Base-by-base conservation (phyloP, 2,113 vertebrate genomes). In the Tyrannus savana region DNA sequence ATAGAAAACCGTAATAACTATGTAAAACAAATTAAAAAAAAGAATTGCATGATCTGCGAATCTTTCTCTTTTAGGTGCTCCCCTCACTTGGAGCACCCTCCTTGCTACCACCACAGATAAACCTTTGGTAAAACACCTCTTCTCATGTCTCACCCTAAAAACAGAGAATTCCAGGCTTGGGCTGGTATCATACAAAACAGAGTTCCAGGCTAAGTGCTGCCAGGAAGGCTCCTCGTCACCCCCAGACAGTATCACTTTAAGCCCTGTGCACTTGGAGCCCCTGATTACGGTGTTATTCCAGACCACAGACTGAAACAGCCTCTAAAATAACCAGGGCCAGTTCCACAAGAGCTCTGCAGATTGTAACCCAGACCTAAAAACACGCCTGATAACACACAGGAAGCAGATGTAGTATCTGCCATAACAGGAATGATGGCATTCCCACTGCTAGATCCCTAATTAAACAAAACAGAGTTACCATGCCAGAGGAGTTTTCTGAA, bases 351-450 rank as follows among this genome's bases (percentile, higher is more conserved):
- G 81, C 77, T 94, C 42, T 87, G 80, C 68, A 92, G 87, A 96
- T 85, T 68, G 73, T 55, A 95, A 10, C 15, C n/a, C 74, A 68
- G 84, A n/a, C 71, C 81, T 46, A 66, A 93, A 90, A 91, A 17
- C 62, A 23, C 0, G 2, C 9, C 94, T 92, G 89, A 84, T 90
- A 94, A 83, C 30, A 39, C 0, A 58, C 5, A 83, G 92, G 91
- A 95, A 94, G 80, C 80, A 95, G 50, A 74, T 71, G 73, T 9
- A 88, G 58, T 39, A 91, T 53, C 73, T 91, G 74, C 74, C 58
- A 2, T 73, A 62, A 53, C 9, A 83, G 89, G 62, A 78, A 30
- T 42, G 16, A 28, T 60, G 58, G n/a, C 39, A 72, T 50, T 50
- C 63, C 39, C 71, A 58, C 2, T 69, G 60, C 71, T 28, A 33